Percentiles rank a stretch among this genome's conserved stretches.
phyloP scores from a whole-genome alignment of 2,797 vertebrate species.

The Chrosomus eos region DNA sequence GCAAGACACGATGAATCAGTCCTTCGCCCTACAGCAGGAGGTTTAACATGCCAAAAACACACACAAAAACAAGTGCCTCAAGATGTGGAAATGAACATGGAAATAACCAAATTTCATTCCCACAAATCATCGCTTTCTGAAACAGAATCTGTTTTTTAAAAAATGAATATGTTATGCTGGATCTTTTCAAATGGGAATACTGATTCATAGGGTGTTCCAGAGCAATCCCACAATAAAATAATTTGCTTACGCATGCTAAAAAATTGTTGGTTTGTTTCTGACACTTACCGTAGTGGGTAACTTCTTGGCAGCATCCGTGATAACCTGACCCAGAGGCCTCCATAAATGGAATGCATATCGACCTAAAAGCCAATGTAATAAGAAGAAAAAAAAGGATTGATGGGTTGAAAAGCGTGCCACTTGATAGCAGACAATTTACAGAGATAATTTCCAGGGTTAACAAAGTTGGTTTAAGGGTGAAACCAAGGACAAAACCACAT shows the following conservation, averaged over 20 bases:
- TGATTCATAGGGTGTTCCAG: conserved; percentile 11
- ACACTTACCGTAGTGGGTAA: conserved; percentile 86
- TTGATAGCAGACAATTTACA: conserved; percentile 26
- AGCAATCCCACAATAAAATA: background rate
- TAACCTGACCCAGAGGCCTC: conserved; percentile 88
- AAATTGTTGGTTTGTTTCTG: background rate
- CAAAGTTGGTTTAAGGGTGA: conserved; percentile 34
- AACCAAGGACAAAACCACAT: conserved; percentile 54
- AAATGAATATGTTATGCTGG: background rate
- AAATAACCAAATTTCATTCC: conserved; percentile 33
- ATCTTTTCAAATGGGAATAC: conserved; percentile 15
- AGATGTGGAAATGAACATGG: conserved; percentile 31
- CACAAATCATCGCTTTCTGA: conserved; percentile 37
- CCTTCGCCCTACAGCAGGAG: conserved; percentile 26
- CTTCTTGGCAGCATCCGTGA: conserved; percentile 83
- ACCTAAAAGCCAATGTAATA: conserved; percentile 73
- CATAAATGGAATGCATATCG: conserved; percentile 87
- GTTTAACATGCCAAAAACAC: conserved; percentile 30
- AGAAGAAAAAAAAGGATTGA: conserved; percentile 3
- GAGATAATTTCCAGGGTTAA: background rate
- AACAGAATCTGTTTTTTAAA: conserved; percentile 13
- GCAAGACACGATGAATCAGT: conserved; percentile 47
- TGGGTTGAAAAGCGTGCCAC: conserved; percentile 23
- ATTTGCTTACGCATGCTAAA: background rate
- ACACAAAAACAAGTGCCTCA: conserved; percentile 7